Percentiles rank a stretch among this genome's conserved stretches.
Evolutionary conservation across 2,797 vertebrate species (phyloP).

Genomic region (Leptatherina wallacei): DNA sequence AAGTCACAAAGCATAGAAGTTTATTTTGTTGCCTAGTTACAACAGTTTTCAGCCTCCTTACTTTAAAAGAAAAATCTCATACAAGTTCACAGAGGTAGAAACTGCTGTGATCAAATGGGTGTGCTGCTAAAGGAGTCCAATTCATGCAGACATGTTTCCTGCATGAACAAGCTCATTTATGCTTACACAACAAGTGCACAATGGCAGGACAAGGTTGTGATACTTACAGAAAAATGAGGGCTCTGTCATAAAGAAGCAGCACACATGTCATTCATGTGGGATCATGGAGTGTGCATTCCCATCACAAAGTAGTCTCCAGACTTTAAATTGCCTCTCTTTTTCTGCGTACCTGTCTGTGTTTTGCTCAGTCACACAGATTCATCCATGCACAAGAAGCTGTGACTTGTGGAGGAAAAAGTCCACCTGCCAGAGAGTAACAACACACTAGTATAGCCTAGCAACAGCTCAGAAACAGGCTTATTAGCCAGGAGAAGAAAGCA

Average conservation of each 20-base stretch:
- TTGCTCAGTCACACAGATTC: not conserved
- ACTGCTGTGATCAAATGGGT: conserved; percentile 5
- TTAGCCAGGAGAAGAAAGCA: conserved; percentile 64
- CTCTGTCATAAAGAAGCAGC: not conserved
- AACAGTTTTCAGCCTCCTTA: conserved; percentile 19
- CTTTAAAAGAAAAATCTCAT: conserved; percentile 16
- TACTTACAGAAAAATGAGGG: not conserved
- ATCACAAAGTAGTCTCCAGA: conserved; percentile 1
- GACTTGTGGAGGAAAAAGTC: conserved; percentile 67
- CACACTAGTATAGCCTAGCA: conserved; percentile 82
- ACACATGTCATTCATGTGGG: not conserved
- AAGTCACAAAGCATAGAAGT: conserved; percentile 20
- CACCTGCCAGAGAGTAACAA: conserved; percentile 75
- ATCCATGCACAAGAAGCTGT: conserved; percentile 8
- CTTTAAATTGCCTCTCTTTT: conserved; percentile 13
- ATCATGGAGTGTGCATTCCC: not conserved
- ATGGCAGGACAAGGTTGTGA: too few relatives aligned
- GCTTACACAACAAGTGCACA: not conserved
- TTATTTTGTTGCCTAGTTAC: conserved; percentile 71
- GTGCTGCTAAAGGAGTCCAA: not conserved
- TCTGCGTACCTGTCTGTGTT: conserved; percentile 4
- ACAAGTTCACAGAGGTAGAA: not conserved
- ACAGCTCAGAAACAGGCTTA: conserved; percentile 75
- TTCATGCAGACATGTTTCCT: not conserved
- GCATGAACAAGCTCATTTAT: not conserved